Evolutionary conservation across 2,797 vertebrate species (phyloP).

Genomic region (Atherinosoma microstoma): DNA sequence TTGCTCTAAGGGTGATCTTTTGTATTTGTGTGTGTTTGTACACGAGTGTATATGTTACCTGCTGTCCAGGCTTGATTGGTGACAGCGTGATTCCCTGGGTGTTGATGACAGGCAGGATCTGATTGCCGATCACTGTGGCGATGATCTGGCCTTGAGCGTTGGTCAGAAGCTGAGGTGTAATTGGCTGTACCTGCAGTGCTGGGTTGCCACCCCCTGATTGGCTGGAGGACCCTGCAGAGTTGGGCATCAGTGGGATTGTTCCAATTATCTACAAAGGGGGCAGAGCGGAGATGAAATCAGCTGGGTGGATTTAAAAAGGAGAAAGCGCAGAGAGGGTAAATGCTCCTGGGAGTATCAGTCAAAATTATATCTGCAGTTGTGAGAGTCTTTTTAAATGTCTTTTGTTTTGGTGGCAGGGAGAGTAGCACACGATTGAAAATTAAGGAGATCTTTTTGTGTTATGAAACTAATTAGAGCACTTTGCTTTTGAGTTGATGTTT

Average conservation of each 20-base stretch:
- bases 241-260: constrained; percentile 98
- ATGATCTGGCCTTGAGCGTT: constrained; percentile 99
- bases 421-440: constrained; percentile 23
- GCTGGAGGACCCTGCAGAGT: constrained; percentile 90
- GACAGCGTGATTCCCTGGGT: constrained; percentile 99
- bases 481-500: constrained; percentile 10
- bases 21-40: constrained; percentile 25
- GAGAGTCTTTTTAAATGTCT: constrained; percentile 3
- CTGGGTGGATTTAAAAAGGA: constrained; percentile 65
- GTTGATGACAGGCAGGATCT: constrained; percentile 99
- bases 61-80: constrained; percentile 97
- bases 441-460: constrained; percentile 21
- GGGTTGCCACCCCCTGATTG: constrained; percentile 91
- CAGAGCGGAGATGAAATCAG: constrained; percentile 71
- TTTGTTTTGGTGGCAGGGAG: not conserved
- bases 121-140: constrained; percentile 98
- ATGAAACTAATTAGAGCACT: constrained; percentile 42
- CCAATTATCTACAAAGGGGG: constrained; percentile 93
- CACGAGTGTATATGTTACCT: constrained; percentile 83
- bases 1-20: constrained; percentile 23
- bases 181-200: constrained; percentile 98
- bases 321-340: constrained; percentile 64
- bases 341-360: constrained; percentile 58
- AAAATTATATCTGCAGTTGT: constrained; percentile 62
- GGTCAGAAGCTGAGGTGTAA: constrained; percentile 98